Percentiles rank a stretch among this genome's conserved stretches.
Conservation (phyloP, 2,113 vertebrate genomes). For the Morone saxatilis region DNA sequence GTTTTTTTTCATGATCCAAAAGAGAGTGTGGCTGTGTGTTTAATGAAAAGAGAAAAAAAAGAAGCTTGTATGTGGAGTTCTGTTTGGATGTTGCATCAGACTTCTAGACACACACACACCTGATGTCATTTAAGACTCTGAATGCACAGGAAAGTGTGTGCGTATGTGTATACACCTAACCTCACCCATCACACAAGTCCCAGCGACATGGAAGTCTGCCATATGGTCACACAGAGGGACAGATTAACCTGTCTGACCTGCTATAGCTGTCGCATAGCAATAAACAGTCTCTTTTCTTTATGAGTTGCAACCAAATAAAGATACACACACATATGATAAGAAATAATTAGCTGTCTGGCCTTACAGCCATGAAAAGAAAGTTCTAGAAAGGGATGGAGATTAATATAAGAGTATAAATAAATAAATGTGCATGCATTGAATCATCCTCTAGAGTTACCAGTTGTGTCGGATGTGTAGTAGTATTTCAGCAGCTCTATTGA, state of each 20-base stretch:
- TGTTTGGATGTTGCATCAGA: constrained; percentile 20
- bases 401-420: constrained; percentile 2
- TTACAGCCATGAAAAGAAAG: not conserved
- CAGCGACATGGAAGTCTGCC: constrained; percentile 9
- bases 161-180: not conserved
- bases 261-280: not conserved
- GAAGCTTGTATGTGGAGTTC: not conserved
- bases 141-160: not conserved
- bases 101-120: not conserved
- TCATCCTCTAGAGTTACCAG: not conserved
- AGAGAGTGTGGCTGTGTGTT: not conserved
- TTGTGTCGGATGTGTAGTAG: not conserved
- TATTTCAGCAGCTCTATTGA: constrained; percentile 1
- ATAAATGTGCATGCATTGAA: not conserved
- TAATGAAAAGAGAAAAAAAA: not conserved
- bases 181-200: constrained; percentile 2
- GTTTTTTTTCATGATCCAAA: not conserved
- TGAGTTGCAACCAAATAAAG: not conserved
- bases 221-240: not conserved
- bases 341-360: not conserved
- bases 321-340: not conserved
- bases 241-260: not conserved
- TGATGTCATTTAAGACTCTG: not conserved
- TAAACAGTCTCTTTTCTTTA: not conserved
- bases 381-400: not conserved